Base-by-base conservation (phyloP, 1,140 invertebrate species). In the Limonius californicus region DNA sequence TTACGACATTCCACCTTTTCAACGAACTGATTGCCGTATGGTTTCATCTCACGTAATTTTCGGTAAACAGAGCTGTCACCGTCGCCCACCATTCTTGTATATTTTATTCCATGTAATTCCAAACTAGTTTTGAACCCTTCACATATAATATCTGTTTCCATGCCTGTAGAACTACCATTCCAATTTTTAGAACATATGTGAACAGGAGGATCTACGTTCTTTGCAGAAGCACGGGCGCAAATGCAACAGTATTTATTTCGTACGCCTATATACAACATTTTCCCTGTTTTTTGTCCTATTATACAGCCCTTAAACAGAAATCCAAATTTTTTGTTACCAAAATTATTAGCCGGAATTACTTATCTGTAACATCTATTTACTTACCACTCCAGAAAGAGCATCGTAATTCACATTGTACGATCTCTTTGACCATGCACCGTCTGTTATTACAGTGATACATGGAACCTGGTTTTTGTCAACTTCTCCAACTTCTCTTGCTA, bases 331-430 rank as follows among this genome's bases (percentile, higher is more conserved):
- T 8, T n/a, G 9, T 8, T 9, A 54, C 4, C 2, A 20, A 54
- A 20, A 20, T 54, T 18, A 54, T 14, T 45, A 45, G n/a, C n/a
- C n/a, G n/a, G n/a, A 54, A 19, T 9, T 18, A 45, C 7, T n/a
- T 45, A 45, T 18, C n/a, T 15, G 15, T 18, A n/a, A 6, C 6
- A 18, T 45, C 7, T 7, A 7, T 45, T 45, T 16, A 20, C 62
- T 64, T 21, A 74, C 70, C 16, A 54, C 67, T n/a, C 71, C 71
- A 54, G 74, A 78, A 4, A 72, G 19, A n/a, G 74, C 68, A 61
- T 69, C 61, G 56, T 50, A 63, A 20, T 63, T 63, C 12, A 59
- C 50, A 2, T 65, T 66, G 39, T 75, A 78, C 8, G 69, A 70
- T 45, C 75, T 57, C 57, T 72, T 76, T 0, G 47, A 53, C 72